These are phyloP conservation scores for Calameuta pallipes DNA, from an alignment of 2,888 invertebrate species.

Conservation along the genomic window DNA sequence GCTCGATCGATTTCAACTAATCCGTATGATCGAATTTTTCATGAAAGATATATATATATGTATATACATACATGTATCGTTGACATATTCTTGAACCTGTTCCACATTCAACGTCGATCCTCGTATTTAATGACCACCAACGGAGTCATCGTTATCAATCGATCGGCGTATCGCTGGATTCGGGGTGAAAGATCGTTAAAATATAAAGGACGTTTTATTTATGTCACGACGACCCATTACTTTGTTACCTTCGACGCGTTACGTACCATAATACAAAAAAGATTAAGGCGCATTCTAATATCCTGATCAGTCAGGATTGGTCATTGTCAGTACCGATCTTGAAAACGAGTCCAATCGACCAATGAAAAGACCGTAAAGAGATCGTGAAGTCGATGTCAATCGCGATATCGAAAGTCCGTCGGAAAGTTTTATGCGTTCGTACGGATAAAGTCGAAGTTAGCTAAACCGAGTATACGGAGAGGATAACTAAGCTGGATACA, in stretches of 20 bases:
- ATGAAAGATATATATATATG: too few species aligned
- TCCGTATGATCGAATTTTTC: neutral
- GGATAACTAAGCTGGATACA: neutral
- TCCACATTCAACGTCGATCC: neutral
- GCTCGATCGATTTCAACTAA: neutral
- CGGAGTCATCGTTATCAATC: neutral
- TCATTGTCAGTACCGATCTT: neutral
- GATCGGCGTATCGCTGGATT: neutral
- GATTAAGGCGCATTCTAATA: neutral
- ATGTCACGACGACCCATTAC: neutral
- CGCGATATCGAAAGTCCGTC: neutral
- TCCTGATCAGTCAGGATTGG: neutral
- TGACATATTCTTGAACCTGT: neutral
- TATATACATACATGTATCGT: neutral
- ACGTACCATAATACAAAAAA: neutral
- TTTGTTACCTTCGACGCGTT: neutral
- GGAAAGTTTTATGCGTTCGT: neutral
- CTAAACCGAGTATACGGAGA: neutral
- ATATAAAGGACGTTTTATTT: neutral
- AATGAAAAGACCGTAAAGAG: neutral
- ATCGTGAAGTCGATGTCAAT: neutral
- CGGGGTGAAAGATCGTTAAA: conserved; percentile 1
- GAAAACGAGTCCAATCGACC: neutral
- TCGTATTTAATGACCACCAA: neutral
- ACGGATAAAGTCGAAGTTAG: neutral